Base-by-base conservation (phyloP, 2,113 vertebrate species). In the Canis aureus region DNA sequence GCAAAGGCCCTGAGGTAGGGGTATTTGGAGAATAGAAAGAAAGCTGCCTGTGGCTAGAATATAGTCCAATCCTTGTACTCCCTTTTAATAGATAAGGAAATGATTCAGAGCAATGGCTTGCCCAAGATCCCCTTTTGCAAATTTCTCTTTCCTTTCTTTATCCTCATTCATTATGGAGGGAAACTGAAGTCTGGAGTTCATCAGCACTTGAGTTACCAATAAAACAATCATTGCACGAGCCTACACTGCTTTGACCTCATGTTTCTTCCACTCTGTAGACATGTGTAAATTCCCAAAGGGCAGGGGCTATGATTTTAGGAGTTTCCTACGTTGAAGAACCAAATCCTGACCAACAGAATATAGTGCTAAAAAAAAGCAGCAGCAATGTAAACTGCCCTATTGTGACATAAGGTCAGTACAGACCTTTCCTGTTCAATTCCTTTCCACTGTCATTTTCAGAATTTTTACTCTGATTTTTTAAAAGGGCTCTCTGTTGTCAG, bases 81-180 rank as follows among this genome's bases (percentile, higher is more conserved):
- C 82, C 62, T 76, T 81, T 87, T 25, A 79, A 29, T 71, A 91
- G 9, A 49, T 43, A 91, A 95, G 35, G 35, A 95, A 94, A 69
- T 13, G 32, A 66, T 88, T 88, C 69, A 88, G 62, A 79, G 22
- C 69, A 87, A 35, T 73, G 76, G 53, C 25, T 83, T 73, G 20
- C 25, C 6, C 82, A 20, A 73, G 38, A 79, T 60, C 43, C 25
- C 32, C 64, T 85, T 64, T 82, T 38, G 23, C 16, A 27, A 57
- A 55, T 67, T 69, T 81, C 76, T 67, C 32, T 69, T 88, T 89
- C 43, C 60, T 79, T 35, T 67, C 81, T 82, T 89, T 69, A 60
- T 55, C 29, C 10, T 85, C 5, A 32, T 3, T 3, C 43, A 19
- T 74, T 60, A 89, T 17, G 51, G 55, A 51, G 16, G n/a, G 49